A percentile compares a stretch with the other conserved stretches of the same genome.
phyloP scores from a whole-genome alignment of 2,888 invertebrate species.

The Rhogogaster chlorosoma region DNA sequence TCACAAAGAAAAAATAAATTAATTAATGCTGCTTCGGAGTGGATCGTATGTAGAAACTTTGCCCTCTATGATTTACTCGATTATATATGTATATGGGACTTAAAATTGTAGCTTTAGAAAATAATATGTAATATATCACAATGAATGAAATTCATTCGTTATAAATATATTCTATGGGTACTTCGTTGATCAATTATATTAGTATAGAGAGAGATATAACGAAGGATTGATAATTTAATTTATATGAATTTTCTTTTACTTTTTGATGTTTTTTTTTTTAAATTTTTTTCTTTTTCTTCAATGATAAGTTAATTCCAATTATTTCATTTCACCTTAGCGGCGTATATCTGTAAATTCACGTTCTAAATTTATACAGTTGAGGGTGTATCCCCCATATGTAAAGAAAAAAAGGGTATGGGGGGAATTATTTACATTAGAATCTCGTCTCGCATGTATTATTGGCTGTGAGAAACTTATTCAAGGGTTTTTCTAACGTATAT shows the following conservation, averaged over 20 bases:
- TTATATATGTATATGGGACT: not conserved
- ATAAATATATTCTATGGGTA: not conserved
- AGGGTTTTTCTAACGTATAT: too few species aligned
- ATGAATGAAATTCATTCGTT: not conserved
- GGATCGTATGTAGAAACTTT: too few species aligned
- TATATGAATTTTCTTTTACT: not conserved
- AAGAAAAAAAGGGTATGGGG: too few species aligned
- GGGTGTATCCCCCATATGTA: too few species aligned
- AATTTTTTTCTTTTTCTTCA: not conserved
- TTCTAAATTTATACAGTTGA: too few species aligned
- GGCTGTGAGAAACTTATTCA: too few species aligned
- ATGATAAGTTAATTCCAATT: not conserved
- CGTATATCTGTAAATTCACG: not conserved
- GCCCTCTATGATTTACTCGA: too few species aligned
- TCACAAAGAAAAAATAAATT: not conserved
- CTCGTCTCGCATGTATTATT: too few species aligned
- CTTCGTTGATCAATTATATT: not conserved
- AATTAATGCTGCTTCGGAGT: not conserved
- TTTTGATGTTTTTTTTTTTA: not conserved
- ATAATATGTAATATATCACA: not conserved
- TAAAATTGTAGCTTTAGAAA: conserved; percentile 11
- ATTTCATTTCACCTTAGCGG: not conserved
- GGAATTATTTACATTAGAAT: not conserved
- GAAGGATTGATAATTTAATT: not conserved
- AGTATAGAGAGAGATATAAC: not conserved